Evolutionary conservation across 2,797 vertebrate genomes (phyloP), one percentile per base, ranked within the genome.

Genomic region (Mus minutoides): DNA sequence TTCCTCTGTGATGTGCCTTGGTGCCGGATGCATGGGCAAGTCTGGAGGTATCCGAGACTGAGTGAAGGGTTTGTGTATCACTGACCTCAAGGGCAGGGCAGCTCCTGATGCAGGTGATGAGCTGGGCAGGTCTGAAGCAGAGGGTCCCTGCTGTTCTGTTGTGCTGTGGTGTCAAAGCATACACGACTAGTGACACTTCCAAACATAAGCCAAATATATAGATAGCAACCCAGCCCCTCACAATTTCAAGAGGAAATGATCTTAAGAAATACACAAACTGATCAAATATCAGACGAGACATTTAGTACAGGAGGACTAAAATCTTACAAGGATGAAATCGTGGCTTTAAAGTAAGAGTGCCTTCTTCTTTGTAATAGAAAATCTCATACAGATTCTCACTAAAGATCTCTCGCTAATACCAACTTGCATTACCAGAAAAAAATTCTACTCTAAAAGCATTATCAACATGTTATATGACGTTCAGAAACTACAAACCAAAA

Each of bases 1-100:
- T 94, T 99, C 99, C 76, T 99, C 99, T 0, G 99, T 99, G 97
- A 99, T 99, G 98, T 99, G 99, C 78, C 99, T 99, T 0, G 99
- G 99, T n/a, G 99, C 99, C 0, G 99, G 99, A 98, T 99, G 99
- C 99, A 99, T 99, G 4, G 99, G 99, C 96, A 99, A 98, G 96
- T 99, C 99, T 0, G 99, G 99, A 43, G 99, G 99, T 79, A 99
- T 98, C 71, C 99, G 98, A 49, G 99, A 99, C 97, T 99, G 99
- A 3, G 99, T 99, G 98, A 99, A 99, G 4, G 99, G 99, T 98
- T 99, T 99, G 95, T 99, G 99, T 92, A 99, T 99, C 73, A 99
- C 98, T 19, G 99, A 98, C 97, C 99, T 99, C 89, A 99, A 99
- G 2, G 96, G 86, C 46, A 97, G n/a, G 58, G 97, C 85, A 40